Conservation (phyloP, 2,797 vertebrate genomes). For the Coluber constrictor region DNA sequence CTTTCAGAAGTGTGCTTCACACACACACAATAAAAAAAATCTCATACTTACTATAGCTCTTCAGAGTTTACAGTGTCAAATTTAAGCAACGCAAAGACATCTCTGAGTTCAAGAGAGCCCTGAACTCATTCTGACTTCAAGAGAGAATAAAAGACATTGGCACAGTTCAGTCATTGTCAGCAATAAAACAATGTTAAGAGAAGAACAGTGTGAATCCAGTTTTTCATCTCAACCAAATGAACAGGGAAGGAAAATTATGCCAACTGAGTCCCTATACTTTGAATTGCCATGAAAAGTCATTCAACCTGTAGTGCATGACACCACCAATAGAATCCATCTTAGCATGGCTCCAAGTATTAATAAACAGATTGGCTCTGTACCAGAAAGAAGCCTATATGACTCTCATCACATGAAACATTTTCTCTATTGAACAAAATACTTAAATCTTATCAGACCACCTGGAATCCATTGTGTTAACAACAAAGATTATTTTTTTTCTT, state of each 20-base stretch:
- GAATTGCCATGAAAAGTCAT: not conserved
- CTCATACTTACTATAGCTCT: not conserved
- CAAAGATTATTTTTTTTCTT: not conserved
- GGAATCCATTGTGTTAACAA: not conserved
- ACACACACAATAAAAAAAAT: not conserved
- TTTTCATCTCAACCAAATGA: not conserved
- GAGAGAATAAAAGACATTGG: not conserved
- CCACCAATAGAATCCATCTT: not conserved
- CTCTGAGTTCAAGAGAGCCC: not conserved
- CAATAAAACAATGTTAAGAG: not conserved
- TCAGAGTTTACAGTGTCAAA: not conserved
- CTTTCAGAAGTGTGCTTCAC: not conserved
- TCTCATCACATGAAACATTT: not conserved
- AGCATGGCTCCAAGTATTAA: not conserved
- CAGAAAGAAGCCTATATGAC: not conserved
- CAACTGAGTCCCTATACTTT: not conserved
- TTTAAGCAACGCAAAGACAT: not conserved
- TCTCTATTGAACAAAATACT: not conserved
- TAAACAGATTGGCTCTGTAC: not conserved
- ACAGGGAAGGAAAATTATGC: not conserved
- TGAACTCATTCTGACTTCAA: not conserved
- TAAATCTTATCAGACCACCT: not conserved
- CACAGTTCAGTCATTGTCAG: not conserved
- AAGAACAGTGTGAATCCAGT: not conserved
- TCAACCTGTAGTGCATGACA: not conserved